Conservation (phyloP, 2,113 vertebrate genomes). For the Ursus arctos region DNA sequence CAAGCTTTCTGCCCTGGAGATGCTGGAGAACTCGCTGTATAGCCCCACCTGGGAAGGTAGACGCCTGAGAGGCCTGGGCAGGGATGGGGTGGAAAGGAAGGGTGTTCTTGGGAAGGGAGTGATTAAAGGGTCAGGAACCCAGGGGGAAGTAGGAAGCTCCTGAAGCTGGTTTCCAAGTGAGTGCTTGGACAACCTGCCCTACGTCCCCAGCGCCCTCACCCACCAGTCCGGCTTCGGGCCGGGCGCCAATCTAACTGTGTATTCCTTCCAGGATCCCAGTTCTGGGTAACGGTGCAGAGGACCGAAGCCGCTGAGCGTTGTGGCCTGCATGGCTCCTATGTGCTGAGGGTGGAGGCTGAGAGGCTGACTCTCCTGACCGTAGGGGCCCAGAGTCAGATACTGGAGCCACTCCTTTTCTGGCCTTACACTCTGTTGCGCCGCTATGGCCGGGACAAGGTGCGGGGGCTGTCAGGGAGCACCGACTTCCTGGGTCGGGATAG, state of each 20-base stretch:
- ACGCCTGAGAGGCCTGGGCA: not conserved
- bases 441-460: constrained; percentile 97
- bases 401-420: constrained; percentile 91
- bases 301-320: constrained; percentile 97
- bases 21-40: constrained; percentile 98
- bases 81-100: constrained; percentile 22
- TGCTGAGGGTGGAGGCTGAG: constrained; percentile 93
- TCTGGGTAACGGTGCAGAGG: constrained; percentile 95
- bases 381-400: constrained; percentile 84
- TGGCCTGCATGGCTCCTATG: constrained; percentile 90
- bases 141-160: not conserved
- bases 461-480: not conserved
- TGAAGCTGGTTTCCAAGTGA: not conserved
- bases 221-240: fast-evolving
- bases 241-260: not conserved
- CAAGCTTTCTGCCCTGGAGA: constrained; percentile 89
- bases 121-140: not conserved
- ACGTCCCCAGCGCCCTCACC: not conserved
- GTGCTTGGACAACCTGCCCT: not conserved
- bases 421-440: constrained; percentile 97
- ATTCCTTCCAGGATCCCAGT: constrained; percentile 90
- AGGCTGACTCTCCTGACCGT: constrained; percentile 91
- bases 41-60: constrained; percentile 95
- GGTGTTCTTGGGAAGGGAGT: not conserved
- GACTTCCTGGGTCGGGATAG: not conserved